Conservation (phyloP, 2,888 invertebrate genomes). For the Drosophila kokeensis region DNA sequence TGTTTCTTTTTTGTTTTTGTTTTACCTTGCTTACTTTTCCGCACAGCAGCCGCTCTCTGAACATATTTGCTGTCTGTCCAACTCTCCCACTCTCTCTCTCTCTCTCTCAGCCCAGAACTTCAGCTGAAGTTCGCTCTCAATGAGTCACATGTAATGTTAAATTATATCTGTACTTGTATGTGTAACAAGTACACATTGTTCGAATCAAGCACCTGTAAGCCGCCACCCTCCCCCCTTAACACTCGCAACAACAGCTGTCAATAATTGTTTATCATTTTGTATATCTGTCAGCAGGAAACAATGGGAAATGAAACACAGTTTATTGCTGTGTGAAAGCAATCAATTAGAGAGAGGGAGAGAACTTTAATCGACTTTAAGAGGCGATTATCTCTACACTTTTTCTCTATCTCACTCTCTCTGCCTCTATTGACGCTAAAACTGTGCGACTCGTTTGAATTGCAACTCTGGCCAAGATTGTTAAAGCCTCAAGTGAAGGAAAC, state of each 20-base stretch:
- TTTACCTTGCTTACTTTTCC: constrained; percentile 14
- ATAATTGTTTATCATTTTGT: constrained; percentile 51
- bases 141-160: constrained; percentile 25
- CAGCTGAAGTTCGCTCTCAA: constrained; percentile 49
- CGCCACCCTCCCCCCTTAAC: constrained; percentile 2
- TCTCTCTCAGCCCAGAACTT: constrained; percentile 38
- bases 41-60: constrained; percentile 25
- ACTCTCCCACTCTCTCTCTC: not conserved
- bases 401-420: not conserved
- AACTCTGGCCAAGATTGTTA: constrained; percentile 3
- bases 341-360: not conserved
- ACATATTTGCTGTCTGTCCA: not conserved
- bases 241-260: constrained; percentile 53
- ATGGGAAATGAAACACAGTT: not conserved
- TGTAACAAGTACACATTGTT: constrained; percentile 25
- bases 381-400: not conserved
- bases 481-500: constrained; percentile 15
- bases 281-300: constrained; percentile 6
- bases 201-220: constrained; percentile 55
- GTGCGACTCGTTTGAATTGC: constrained; percentile 2
- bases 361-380: not conserved
- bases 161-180: constrained; percentile 9
- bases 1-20: constrained; percentile 29
- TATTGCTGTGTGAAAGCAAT: not conserved
- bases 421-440: constrained; percentile 1